Base-by-base conservation (phyloP, 2,888 invertebrate species). In the Thelaira solivaga region DNA sequence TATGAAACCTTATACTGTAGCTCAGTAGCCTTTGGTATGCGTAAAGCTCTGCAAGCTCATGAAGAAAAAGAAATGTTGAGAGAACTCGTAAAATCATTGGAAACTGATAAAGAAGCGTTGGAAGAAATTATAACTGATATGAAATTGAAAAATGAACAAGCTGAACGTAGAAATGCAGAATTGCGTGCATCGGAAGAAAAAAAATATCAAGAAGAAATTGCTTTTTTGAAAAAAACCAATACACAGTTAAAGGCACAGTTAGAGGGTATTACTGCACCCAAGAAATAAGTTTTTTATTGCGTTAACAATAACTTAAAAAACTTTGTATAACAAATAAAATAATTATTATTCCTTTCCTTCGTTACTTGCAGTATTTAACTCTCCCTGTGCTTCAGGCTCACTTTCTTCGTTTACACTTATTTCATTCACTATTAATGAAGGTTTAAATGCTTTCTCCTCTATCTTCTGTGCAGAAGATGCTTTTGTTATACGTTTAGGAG, bases 1-100 rank as follows among this genome's bases (percentile, higher is more conserved):
- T 99, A 97, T 87, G 97, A 98, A 89, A 96, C 97, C 0, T 91
- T 99, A 1, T 98, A 98, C 86, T 98, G 98, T 88, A 98, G 98
- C 89, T 97, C 98, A 65, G 96, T 98, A 61, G 98, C 98, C 0
- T 99, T 98, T 87, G 98, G 98, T 24, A 97, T 99, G 93, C 92
- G 98, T 79, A 99, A 99, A 90, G 97, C 98, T n/a, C 90, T 99
- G 69, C 96, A 96, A 90, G 94, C 94, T 83, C 85, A 89, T 67
- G 89, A 89, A 80, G 89, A 96, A 16, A 97, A 97, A 87, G 94
- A 94, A 76, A 94, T 95, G 87, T 90, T 95, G 36, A 92, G 94
- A 85, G 92, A 93, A 61, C 92, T 93, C 86, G 94, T 96, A 0
- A 93, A 94, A 53, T 91, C 92, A 62, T 88, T 96, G 71, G 92